These are phyloP conservation scores for Apotomis betuletana DNA, from an alignment of 2,888 invertebrate genomes.

Conservation along the genomic window DNA sequence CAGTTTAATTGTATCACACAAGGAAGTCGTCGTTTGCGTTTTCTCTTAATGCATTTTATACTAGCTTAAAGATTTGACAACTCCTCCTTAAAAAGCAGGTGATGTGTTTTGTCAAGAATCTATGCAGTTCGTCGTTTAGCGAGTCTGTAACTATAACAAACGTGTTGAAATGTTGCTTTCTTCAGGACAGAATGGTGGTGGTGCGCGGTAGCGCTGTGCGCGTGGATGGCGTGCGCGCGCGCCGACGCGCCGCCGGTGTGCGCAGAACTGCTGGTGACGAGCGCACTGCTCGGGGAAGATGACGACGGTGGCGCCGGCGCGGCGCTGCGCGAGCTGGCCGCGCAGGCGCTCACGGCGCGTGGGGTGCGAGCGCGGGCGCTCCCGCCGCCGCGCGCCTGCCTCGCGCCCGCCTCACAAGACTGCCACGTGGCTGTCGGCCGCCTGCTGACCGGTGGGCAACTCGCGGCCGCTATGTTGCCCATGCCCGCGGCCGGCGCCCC, in stretches of 20 bases:
- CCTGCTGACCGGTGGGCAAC: constrained; percentile 48
- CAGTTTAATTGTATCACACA: too few relatives aligned
- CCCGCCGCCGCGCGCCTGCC: constrained; percentile 44
- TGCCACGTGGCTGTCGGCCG: constrained; percentile 50
- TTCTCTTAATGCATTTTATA: too few relatives aligned
- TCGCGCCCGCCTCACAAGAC: constrained; percentile 46
- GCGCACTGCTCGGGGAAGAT: constrained; percentile 31
- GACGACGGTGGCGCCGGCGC: constrained; percentile 25
- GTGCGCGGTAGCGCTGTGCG: constrained; percentile 28
- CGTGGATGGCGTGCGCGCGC: constrained; percentile 31
- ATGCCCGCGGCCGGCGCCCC: constrained; percentile 54
- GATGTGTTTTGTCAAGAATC: too few relatives aligned
- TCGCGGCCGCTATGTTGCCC: constrained; percentile 57
- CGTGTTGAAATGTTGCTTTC: not conserved
- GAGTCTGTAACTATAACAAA: too few relatives aligned
- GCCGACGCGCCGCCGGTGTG: constrained; percentile 11
- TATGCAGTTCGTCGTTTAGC: too few relatives aligned
- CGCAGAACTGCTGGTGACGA: constrained; percentile 17
- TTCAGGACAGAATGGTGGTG: constrained; percentile 21
- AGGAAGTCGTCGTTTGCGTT: too few relatives aligned
- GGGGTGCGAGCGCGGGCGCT: constrained; percentile 49
- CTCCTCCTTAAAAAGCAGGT: too few relatives aligned
- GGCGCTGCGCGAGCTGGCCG: constrained; percentile 40
- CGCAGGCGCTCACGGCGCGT: constrained; percentile 48
- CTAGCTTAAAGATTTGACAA: too few relatives aligned